Percentiles rank a stretch among this genome's conserved stretches.
These are phyloP conservation scores for Dasyprocta punctata DNA, from an alignment of 2,113 vertebrate genomes.

Conservation along the genomic window DNA sequence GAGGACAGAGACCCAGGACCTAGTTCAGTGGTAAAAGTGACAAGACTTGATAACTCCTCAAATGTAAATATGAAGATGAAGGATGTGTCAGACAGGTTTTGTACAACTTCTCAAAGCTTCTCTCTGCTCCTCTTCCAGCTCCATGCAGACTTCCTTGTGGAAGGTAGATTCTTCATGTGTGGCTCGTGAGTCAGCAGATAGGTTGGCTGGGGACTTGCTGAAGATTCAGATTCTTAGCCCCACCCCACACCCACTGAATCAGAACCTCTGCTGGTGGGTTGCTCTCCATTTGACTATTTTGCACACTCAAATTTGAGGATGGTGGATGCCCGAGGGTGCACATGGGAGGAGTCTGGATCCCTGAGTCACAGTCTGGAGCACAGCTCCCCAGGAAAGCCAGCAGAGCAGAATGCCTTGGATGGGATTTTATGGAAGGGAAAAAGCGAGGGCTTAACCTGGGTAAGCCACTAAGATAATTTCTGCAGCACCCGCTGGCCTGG, in stretches of 20 bases:
- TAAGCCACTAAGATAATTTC: background rate
- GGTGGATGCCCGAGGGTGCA: background rate
- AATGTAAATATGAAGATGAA: background rate
- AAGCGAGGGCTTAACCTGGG: background rate
- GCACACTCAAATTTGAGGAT: background rate
- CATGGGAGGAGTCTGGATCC: background rate
- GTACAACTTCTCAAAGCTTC: background rate
- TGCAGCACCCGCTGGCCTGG: background rate
- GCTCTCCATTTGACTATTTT: background rate
- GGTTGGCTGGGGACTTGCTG: background rate
- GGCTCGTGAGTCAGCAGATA: background rate
- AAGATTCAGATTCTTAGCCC: background rate
- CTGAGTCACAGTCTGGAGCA: background rate
- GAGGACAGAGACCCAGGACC: background rate
- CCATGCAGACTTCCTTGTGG: background rate
- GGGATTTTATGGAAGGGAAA: background rate
- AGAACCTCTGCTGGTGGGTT: background rate
- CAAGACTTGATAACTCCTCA: background rate
- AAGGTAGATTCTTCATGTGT: background rate
- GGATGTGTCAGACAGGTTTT: no score
- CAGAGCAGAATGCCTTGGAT: background rate
- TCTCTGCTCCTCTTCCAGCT: background rate
- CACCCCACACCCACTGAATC: background rate
- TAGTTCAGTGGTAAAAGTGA: background rate
- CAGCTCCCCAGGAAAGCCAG: background rate